A percentile compares a stretch with the other conserved stretches of the same genome.
These are phyloP conservation scores for Cotesia vestalis DNA, from an alignment of 1,140 invertebrate genomes.

Conservation along the genomic window DNA sequence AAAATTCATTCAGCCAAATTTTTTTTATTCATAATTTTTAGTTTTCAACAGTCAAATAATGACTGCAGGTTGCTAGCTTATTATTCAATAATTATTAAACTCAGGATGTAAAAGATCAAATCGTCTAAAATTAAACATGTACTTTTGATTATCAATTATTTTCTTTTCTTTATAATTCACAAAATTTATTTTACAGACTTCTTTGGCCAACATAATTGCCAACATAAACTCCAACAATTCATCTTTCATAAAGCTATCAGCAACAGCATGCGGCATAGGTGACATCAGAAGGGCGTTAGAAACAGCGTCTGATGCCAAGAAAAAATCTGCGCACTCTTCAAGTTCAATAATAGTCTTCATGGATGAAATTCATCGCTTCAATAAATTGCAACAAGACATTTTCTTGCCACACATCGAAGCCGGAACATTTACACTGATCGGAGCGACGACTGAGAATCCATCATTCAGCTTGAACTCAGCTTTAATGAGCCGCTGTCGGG, in stretches of 20 bases:
- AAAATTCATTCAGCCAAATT: too few relatives aligned
- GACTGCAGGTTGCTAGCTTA: too few relatives aligned
- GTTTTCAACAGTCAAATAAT: too few relatives aligned
- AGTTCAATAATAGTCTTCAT: slow-evolving; percentile 82
- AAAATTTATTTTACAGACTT: slow-evolving; percentile 68
- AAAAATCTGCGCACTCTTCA: slow-evolving; percentile 64
- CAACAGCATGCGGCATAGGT: slow-evolving; percentile 78
- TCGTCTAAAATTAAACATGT: not conserved
- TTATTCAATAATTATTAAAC: too few relatives aligned
- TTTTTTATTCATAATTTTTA: too few relatives aligned
- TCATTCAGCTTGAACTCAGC: slow-evolving; percentile 85
- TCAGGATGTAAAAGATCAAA: too few relatives aligned
- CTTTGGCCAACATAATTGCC: slow-evolving; percentile 80
- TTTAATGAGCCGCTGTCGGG: slow-evolving; percentile 78
- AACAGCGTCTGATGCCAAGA: slow-evolving; percentile 77
- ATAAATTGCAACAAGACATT: slow-evolving; percentile 81
- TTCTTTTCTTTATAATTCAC: slow-evolving; percentile 40
- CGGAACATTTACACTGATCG: slow-evolving; percentile 82
- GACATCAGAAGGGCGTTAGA: slow-evolving; percentile 81
- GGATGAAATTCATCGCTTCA: slow-evolving; percentile 91
- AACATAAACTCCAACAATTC: slow-evolving; percentile 69
- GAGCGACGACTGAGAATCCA: slow-evolving; percentile 90
- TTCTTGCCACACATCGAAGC: slow-evolving; percentile 84
- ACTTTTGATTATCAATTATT: slow-evolving; percentile 23
- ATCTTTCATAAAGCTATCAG: slow-evolving; percentile 79